A percentile compares a stretch with the other conserved stretches of the same genome.
Evolutionary conservation across 2,797 vertebrate species (phyloP).

Genomic region (Esox lucius): DNA sequence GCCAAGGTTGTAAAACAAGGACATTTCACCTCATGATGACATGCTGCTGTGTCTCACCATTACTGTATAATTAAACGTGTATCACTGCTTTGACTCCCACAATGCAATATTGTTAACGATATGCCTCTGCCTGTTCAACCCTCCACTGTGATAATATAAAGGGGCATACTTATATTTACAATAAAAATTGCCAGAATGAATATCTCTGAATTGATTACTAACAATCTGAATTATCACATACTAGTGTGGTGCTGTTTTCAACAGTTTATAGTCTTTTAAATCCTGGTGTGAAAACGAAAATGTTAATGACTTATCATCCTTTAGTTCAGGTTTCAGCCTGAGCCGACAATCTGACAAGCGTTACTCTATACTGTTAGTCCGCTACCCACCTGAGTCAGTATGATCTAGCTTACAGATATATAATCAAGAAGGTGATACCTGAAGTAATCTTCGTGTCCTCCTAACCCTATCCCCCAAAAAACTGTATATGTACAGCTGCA

Average conservation of each 20-base stretch:
- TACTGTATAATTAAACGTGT: neutral
- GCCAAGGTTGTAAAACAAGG: neutral
- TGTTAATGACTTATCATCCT: no score
- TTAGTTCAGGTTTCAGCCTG: no score
- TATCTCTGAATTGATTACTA: neutral
- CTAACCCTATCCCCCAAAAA: no score
- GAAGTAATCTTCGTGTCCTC: no score
- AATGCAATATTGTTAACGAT: neutral
- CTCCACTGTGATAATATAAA: neutral
- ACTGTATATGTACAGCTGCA: no score
- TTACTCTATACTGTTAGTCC: no score
- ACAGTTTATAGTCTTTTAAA: neutral
- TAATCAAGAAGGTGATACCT: no score
- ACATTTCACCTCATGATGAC: neutral
- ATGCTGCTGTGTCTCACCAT: neutral
- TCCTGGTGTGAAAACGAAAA: no score
- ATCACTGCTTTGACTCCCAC: neutral
- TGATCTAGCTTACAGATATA: no score
- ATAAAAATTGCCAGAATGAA: neutral
- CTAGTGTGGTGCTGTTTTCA: neutral
- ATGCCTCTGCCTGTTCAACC: neutral
- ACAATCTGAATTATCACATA: neutral
- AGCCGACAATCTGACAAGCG: no score
- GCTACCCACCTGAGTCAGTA: no score
- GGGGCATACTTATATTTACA: neutral